Base-by-base conservation (phyloP, 30 jellyfish, hydroid and myxozoan species). In the Morbakka virulenta region DNA sequence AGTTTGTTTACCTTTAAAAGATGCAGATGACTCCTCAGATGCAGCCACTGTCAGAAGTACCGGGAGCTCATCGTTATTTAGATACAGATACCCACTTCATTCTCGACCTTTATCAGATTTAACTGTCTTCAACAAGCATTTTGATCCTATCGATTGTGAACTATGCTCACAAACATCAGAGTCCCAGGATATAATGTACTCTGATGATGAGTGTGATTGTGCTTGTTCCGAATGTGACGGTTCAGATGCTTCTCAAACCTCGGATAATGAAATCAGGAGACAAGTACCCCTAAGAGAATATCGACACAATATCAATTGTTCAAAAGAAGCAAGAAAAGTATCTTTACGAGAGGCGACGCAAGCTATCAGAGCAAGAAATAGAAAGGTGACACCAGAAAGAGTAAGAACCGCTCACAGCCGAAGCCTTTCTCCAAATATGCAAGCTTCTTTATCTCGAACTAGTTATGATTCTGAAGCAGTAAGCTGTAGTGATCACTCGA, bases 141-240 rank as follows among this genome's bases (percentile, higher is more conserved):
- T n/a, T 49, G 86, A 41, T 64, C 25, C 76, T 0, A 89, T 32
- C 22, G 95, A 85, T 64, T 74, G 87, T 53, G 95, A 75, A 67
- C 62, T 69, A 20, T 85, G 89, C 62, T 77, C 86, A 14, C 67
- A 64, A 80, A 82, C 68, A 31, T 51, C 95, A 2, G 64, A 72
- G 24, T 72, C 95, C 17, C 67, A 89, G 13, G 70, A 82, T 4
- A 74, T 72, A 32, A 50, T 75, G 11, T 85, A 83, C 35, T 85
- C 95, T 14, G 95, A 85, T 68, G 95, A 85, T 21, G 95, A 85
- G 28, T 85, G 95, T 79, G 88, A 66, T 64, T 85, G 94, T 49
- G 62, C 75, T 32, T 85, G 71, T 69, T 87, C 87, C 31, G 64
- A 87, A 0, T 85, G 95, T 66, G 95, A 85, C 36, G 35, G 47